Evolutionary conservation across 2,113 vertebrate species (phyloP), one percentile per base, ranked within the genome.

Genomic region (Cranoglanis bouderius): DNA sequence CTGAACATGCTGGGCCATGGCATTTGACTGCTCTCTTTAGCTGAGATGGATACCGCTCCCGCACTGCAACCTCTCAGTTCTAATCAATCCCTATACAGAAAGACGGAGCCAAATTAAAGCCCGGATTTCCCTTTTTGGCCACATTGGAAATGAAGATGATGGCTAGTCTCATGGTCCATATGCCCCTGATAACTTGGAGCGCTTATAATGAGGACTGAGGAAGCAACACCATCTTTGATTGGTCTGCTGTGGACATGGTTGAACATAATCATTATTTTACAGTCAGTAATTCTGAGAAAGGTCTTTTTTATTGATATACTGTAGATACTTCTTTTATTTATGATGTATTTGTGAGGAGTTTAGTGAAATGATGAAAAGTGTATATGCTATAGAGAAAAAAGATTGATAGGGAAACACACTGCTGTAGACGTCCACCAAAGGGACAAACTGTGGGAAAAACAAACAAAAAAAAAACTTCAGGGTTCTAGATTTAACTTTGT

Each of bases 1-100:
- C 86, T 46, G 72, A 85, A 89, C 88, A 89, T 89, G 88, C 88
- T 89, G 80, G 86, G 67, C 84, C 86, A 78, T 91, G 90, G 88
- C 88, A 91, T 89, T 89, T 88, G 87, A 84, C 87, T 88, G 82
- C 84, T 70, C 67, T 84, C 90, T 91, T 78, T 81, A 87, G 75
- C 55, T 16, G 75, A 74, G 77, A 88, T 81, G 74, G 88, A 53
- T 74, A 84, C 51, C 16, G 85, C 77, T 70, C 61, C 82, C 55
- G 57, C 80, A 40, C 72, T 81, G 81, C 74, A 83, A 84, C 74
- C 63, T 90, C 90, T 87, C 72, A 35, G 32, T 53, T 43, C 75
- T 84, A 81, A 89, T 78, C 49, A 57, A 75, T 84, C 49, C 24
- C 38, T 61, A 75, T n/a, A 55, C 35, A 59, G 85, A 82, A 82